Percentiles rank a stretch among this genome's conserved stretches.
These are phyloP conservation scores for Ceratoteleas bidentatus DNA, from an alignment of 1,140 invertebrate genomes.

Conservation along the genomic window DNA sequence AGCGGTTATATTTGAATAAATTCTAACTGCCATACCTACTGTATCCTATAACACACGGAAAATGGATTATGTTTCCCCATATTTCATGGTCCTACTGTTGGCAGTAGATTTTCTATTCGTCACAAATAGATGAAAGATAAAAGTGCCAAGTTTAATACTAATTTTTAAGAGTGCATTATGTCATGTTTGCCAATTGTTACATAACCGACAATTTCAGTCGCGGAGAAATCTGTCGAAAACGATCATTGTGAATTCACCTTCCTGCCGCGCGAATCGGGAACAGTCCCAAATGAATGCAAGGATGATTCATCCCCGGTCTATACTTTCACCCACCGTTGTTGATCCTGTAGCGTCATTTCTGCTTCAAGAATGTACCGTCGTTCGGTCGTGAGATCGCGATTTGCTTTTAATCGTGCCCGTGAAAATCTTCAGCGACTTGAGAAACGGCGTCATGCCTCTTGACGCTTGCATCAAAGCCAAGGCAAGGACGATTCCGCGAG, in stretches of 20 bases:
- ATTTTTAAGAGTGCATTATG: too few species aligned
- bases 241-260: conserved; percentile 11
- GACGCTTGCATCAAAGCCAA: conserved; percentile 64
- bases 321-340: conserved; percentile 41
- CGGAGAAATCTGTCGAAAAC: conserved; percentile 6
- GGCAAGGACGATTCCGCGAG: conserved; percentile 44
- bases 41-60: too few species aligned
- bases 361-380: conserved; percentile 4
- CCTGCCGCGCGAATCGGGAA: conserved; percentile 5
- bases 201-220: conserved; percentile 14
- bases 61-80: too few species aligned
- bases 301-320: conserved; percentile 22
- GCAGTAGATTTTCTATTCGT: too few species aligned
- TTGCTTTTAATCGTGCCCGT: conserved; percentile 53
- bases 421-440: conserved; percentile 57
- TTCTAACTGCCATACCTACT: too few species aligned
- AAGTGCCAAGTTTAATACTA: too few species aligned
- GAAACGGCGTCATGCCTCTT: conserved; percentile 65
- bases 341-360: conserved; percentile 3
- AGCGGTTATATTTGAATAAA: too few species aligned
- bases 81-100: too few species aligned
- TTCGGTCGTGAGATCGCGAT: conserved; percentile 18
- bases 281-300: conserved; percentile 14
- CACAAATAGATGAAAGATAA: too few species aligned
- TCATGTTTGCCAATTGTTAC: too few species aligned